phyloP scores from a whole-genome alignment of 2,113 vertebrate genomes.

The Sebastes fasciatus region DNA sequence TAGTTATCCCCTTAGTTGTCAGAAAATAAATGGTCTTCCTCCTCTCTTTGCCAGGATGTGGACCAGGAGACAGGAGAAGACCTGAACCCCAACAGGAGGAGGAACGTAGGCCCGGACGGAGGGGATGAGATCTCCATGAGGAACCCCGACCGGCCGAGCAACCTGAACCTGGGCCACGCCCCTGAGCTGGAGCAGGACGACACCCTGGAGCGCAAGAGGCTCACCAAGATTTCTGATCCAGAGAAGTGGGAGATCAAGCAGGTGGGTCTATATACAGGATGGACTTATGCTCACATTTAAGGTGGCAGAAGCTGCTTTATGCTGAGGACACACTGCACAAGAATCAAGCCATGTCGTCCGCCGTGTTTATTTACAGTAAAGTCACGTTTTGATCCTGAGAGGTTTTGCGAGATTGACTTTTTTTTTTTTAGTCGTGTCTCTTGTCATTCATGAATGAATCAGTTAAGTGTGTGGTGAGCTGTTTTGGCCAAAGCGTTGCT shows the following conservation, averaged over 20 bases:
- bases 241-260: conserved; percentile 99
- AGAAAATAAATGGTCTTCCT: not conserved
- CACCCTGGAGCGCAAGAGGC: conserved; percentile 94
- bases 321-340: too few species aligned
- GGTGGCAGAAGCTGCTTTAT: not conserved
- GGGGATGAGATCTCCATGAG: conserved; percentile 92
- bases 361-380: too few species aligned
- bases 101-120: conserved; percentile 90
- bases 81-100: conserved; percentile 94
- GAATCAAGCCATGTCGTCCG: too few species aligned
- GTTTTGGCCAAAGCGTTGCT: too few species aligned
- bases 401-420: too few species aligned
- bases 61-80: conserved; percentile 98
- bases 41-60: conserved; percentile 88
- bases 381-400: too few species aligned
- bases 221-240: conserved; percentile 96
- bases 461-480: too few species aligned
- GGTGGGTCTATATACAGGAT: conserved; percentile 71
- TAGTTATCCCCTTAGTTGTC: not conserved
- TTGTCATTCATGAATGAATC: too few species aligned
- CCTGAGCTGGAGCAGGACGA: conserved; percentile 95
- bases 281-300: not conserved
- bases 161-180: conserved; percentile 91
- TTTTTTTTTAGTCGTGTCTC: too few species aligned
- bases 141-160: conserved; percentile 95